Evolutionary conservation across 2,888 invertebrate genomes (phyloP).

Genomic region (Eristalis pertinax): DNA sequence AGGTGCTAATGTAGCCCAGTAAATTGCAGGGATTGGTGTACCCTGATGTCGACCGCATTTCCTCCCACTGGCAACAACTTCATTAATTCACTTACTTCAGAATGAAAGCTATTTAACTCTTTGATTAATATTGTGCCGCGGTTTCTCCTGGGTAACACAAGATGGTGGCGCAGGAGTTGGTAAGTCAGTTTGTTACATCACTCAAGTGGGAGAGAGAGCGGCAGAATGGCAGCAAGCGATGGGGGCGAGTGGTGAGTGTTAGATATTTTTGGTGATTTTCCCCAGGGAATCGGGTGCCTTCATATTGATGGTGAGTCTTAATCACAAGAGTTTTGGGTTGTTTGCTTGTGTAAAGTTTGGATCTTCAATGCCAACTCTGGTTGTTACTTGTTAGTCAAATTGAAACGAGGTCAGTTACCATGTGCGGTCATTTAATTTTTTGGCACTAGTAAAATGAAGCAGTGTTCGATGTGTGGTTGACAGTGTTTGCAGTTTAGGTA

Average conservation of each 20-base stretch:
- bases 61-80: conserved; percentile 51
- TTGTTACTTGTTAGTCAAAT: not conserved
- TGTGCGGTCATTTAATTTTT: not conserved
- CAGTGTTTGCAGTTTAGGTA: too few species aligned
- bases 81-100: conserved; percentile 54
- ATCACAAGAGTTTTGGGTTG: not conserved
- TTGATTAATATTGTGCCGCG: conserved; percentile 53
- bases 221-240: not conserved
- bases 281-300: not conserved
- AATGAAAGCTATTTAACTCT: conserved; percentile 48
- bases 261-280: not conserved
- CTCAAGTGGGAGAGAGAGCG: not conserved
- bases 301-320: not conserved
- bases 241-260: not conserved
- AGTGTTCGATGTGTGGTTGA: not conserved
- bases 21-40: conserved; percentile 51
- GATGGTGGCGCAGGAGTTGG: conserved; percentile 30
- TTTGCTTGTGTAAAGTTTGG: not conserved
- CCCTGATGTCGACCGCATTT: conserved; percentile 51
- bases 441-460: not conserved
- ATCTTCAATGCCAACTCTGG: not conserved
- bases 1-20: conserved; percentile 54
- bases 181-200: conserved; percentile 23
- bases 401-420: not conserved
- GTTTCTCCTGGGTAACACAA: conserved; percentile 40